These are phyloP conservation scores for Ariolimax columbianus DNA, from an alignment of 2,888 invertebrate species.

Conservation along the genomic window DNA sequence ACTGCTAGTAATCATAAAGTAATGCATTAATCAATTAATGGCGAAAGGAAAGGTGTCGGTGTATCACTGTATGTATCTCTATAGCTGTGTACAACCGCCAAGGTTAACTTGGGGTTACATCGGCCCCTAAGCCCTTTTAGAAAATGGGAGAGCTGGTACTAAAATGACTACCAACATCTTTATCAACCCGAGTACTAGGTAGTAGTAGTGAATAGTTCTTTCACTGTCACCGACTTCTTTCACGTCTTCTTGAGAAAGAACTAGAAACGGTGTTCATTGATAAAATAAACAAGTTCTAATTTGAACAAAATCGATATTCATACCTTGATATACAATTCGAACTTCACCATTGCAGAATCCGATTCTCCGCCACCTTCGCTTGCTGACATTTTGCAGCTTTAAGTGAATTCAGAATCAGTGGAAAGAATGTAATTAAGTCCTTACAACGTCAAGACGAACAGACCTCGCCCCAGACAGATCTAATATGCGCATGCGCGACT, in stretches of 20 bases:
- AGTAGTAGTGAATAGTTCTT: too few species aligned
- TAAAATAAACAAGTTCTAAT: background rate
- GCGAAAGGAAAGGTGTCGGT: too few species aligned
- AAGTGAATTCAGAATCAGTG: background rate
- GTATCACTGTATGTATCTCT: too few species aligned
- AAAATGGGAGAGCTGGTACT: background rate
- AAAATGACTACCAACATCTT: background rate
- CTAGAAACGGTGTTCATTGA: too few species aligned
- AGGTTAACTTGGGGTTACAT: background rate
- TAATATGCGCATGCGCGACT: slow-evolving; percentile 55
- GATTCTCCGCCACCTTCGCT: slow-evolving; percentile 42
- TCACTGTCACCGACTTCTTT: too few species aligned
- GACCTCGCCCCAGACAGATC: slow-evolving; percentile 57
- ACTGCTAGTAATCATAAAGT: too few species aligned
- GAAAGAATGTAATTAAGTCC: background rate
- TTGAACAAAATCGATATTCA: background rate
- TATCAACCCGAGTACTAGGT: background rate
- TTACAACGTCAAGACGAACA: slow-evolving; percentile 42
- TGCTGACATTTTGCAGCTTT: slow-evolving; percentile 49
- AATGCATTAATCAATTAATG: too few species aligned
- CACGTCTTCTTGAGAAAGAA: too few species aligned
- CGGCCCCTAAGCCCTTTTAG: background rate
- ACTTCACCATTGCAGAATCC: slow-evolving; percentile 52
- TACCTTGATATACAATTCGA: slow-evolving; percentile 64
- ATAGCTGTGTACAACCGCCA: too few species aligned